phyloP scores from a whole-genome alignment of 1,140 invertebrate species.

The Drosophila mojavensis region DNA sequence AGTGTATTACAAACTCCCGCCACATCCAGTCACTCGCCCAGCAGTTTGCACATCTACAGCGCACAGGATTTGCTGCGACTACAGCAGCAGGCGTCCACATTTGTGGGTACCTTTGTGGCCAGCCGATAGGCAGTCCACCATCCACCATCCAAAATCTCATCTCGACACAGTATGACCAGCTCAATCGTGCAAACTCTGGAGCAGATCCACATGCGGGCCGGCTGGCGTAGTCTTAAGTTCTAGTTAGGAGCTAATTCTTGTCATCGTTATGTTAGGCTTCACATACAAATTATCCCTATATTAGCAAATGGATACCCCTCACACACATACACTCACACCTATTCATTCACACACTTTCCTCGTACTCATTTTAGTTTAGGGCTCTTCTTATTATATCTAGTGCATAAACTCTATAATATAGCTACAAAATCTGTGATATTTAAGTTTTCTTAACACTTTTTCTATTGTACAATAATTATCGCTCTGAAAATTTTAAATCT shows the following conservation, averaged over 20 bases:
- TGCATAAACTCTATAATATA: conserved; percentile 39
- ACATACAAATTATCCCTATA: conserved; percentile 58
- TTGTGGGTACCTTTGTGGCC: conserved; percentile 44
- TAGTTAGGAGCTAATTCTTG: conserved; percentile 66
- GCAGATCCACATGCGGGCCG: conserved; percentile 13
- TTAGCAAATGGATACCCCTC: conserved; percentile 24
- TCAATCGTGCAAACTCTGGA: conserved; percentile 5
- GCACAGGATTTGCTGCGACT: conserved; percentile 67
- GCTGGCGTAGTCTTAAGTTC: conserved; percentile 47
- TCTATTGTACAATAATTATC: conserved; percentile 65
- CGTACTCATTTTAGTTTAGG: conserved; percentile 32
- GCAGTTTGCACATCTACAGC: conserved; percentile 62
- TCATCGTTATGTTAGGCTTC: conserved; percentile 42
- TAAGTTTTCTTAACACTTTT: conserved; percentile 81
- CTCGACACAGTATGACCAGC: conserved; percentile 50
- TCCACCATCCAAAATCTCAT: conserved; percentile 31
- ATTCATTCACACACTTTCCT: conserved; percentile 13
- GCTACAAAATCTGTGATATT: conserved; percentile 75
- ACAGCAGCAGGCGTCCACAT: conserved; percentile 64
- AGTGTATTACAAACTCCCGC: background rate
- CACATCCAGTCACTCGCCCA: conserved; percentile 1
- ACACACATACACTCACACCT: conserved; percentile 5
- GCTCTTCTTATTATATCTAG: conserved; percentile 47
- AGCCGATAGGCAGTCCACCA: conserved; percentile 6
- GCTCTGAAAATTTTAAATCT: conserved; percentile 27